These are phyloP conservation scores for Harpegnathos saltator DNA, from an alignment of 1,140 invertebrate genomes.

Conservation along the genomic window DNA sequence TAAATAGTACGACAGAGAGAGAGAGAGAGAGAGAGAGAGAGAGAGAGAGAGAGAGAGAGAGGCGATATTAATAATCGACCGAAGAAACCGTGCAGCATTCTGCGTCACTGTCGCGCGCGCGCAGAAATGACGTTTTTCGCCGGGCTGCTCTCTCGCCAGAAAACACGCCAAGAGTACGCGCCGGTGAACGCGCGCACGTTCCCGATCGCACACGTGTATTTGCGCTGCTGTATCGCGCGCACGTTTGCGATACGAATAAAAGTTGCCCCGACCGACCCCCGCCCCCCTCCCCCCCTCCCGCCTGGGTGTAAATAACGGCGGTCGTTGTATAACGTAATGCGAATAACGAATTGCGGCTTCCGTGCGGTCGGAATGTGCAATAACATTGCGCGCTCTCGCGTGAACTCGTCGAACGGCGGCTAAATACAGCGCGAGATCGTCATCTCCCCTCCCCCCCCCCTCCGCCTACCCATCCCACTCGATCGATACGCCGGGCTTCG, in stretches of 20 bases:
- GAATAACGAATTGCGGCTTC: slow-evolving; percentile 19
- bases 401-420: not conserved
- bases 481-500: not conserved
- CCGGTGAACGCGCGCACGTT: no score
- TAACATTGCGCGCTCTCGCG: not conserved
- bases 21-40: no score
- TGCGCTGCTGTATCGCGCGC: not conserved
- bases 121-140: no score
- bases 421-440: not conserved
- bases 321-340: not conserved
- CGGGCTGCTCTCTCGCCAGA: no score
- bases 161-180: no score
- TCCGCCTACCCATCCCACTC: no score
- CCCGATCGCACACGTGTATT: no score
- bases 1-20: not conserved
- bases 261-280: not conserved
- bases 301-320: not conserved
- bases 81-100: not conserved
- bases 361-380: not conserved
- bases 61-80: slow-evolving; percentile 28
- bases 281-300: no score
- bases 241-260: slow-evolving; percentile 3
- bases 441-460: no score
- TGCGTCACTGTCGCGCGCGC: no score
- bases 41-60: no score